Evolutionary conservation across 1,140 invertebrate genomes (phyloP).

Genomic region (Pseudachorutes palmiensis): DNA sequence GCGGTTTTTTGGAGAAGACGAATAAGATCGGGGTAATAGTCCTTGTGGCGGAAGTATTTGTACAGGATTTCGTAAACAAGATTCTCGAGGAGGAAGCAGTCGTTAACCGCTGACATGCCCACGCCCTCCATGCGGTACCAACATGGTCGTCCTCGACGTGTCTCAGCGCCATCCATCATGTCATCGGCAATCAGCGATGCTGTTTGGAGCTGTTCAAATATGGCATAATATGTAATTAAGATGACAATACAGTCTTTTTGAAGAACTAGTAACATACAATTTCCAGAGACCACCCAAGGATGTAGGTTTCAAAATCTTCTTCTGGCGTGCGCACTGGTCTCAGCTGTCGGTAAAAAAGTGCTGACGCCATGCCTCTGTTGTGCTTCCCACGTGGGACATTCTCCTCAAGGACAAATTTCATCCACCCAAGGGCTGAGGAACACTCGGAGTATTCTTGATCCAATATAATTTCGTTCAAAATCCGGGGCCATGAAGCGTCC

Average conservation of each 20-base stretch:
- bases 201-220: background rate
- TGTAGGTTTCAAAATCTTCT: background rate
- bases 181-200: slow-evolving; percentile 49
- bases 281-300: slow-evolving; percentile 7
- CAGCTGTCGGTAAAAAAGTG: background rate
- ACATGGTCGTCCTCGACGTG: slow-evolving; percentile 52
- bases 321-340: background rate
- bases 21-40: slow-evolving; percentile 49
- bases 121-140: slow-evolving; percentile 53
- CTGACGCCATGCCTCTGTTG: background rate
- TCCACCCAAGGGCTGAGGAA: too few species aligned
- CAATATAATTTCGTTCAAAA: too few species aligned
- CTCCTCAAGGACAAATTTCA: background rate
- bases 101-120: slow-evolving; percentile 53
- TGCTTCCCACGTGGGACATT: background rate
- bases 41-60: slow-evolving; percentile 46
- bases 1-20: slow-evolving; percentile 55
- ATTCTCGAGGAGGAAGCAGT: slow-evolving; percentile 48
- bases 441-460: too few species aligned
- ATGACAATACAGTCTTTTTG: background rate
- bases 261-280: background rate
- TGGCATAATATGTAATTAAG: background rate
- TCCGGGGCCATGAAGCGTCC: too few species aligned
- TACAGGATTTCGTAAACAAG: slow-evolving; percentile 49
- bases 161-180: slow-evolving; percentile 54